Evolutionary conservation across 2,888 invertebrate genomes (phyloP), one percentile per base, ranked within the genome.

Genomic region (Dicranocentrus wangi): DNA sequence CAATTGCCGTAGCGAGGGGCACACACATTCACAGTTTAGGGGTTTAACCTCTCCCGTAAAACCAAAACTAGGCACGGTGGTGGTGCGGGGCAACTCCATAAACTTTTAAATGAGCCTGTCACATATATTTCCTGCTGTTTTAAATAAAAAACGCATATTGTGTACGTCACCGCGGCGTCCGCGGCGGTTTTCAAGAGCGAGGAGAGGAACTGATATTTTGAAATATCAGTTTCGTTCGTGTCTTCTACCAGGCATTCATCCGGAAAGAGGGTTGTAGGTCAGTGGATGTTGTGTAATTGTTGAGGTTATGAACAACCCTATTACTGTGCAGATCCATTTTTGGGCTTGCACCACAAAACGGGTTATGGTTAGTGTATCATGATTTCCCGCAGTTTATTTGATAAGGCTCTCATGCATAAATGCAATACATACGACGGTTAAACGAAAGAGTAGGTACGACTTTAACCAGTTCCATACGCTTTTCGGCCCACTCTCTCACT

Each of bases 381-480:
- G 70, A 70, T 70, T 39, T 70, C 39, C 19, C 42, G 13, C 42
- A 68, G 47, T 55, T 55, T 69, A 58, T 70, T 58, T 55, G 69
- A 70, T 60, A 71, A 71, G 27, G 19, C 25, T n/a, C 47, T 60
- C 71, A 71, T 71, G 61, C 43, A 71, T 71, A 71, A 47, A 71
- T 72, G 61, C 61, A 63, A 51, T 53, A 55, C 55, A 55, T 25
- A 25, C 1, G n/a, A n/a, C n/a, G 23, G 55, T 32, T 7, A 32
- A 32, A 32, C 3, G 32, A 32, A 32, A 10, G 5, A 10, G 5
- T 32, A 7, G 32, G 32, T 32, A 32, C 32, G 32, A 32, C n/a
- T n/a, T n/a, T n/a, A 32, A 10, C 3, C 10, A 32, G 10, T 32
- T 32, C 32, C 32, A 32, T 32, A 3, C 25, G 25, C 32, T 32